Conservation (phyloP, 2,113 vertebrate genomes). For the Boulengeromyrus knoepffleri region DNA sequence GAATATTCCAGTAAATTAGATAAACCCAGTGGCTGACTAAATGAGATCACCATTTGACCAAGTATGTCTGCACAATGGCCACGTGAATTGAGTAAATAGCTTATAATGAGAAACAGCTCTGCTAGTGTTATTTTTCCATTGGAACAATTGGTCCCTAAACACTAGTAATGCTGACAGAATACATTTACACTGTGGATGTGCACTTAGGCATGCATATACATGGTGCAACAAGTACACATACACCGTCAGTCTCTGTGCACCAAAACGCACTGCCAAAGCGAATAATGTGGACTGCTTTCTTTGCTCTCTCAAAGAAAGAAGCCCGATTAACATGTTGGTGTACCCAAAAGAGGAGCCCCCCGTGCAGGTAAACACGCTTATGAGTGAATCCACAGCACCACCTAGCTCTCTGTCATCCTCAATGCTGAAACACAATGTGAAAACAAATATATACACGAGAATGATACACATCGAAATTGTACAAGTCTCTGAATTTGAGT, state of each 20-base stretch:
- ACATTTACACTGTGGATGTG: neutral
- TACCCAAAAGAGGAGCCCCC: neutral
- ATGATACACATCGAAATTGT: neutral
- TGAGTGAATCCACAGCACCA: conserved; percentile 55
- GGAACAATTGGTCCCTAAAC: neutral
- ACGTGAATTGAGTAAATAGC: neutral
- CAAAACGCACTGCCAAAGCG: neutral
- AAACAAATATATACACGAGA: neutral
- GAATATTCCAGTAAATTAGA: neutral
- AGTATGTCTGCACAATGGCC: neutral
- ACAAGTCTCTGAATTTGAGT: neutral
- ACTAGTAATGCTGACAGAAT: neutral
- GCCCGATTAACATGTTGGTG: neutral
- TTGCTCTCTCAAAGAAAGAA: neutral
- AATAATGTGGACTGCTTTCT: neutral
- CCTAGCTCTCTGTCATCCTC: conserved; percentile 41
- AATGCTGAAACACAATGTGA: neutral
- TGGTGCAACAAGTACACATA: neutral
- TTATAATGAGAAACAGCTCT: neutral
- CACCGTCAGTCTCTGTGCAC: neutral
- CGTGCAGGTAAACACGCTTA: neutral
- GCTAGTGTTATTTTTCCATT: neutral
- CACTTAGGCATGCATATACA: neutral
- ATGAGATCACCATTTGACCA: neutral
- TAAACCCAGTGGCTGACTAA: neutral